Evolutionary conservation across 2,888 invertebrate species (phyloP).

Genomic region (Lasioglossum calceatum): DNA sequence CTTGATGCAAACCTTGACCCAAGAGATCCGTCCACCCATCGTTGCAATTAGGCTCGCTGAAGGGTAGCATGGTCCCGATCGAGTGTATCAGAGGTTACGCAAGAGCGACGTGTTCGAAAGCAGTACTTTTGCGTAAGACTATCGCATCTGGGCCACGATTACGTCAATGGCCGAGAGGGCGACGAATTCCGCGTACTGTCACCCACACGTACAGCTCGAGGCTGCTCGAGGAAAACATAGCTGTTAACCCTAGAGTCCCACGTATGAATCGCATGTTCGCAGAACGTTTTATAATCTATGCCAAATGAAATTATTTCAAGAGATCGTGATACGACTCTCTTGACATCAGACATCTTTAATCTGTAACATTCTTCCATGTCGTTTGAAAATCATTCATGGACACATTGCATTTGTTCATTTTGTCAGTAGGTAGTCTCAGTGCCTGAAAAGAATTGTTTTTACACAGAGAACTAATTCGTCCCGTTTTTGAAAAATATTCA

Average conservation of each 20-base stretch:
- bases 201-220: background rate
- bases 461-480: background rate
- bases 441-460: too few relatives aligned
- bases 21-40: background rate
- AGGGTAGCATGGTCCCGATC: background rate
- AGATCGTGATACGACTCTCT: background rate
- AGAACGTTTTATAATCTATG: background rate
- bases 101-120: background rate
- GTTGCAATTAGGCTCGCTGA: background rate
- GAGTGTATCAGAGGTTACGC: background rate
- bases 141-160: slow-evolving; percentile 63
- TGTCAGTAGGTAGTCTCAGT: too few relatives aligned
- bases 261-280: background rate
- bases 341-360: too few relatives aligned
- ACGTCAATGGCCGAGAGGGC: slow-evolving; percentile 56
- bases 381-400: too few relatives aligned
- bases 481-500: background rate
- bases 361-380: too few relatives aligned
- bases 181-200: slow-evolving; percentile 58
- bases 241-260: background rate
- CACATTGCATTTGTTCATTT: too few relatives aligned
- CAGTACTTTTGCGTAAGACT: slow-evolving; percentile 63
- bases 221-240: background rate
- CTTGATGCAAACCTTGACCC: background rate
- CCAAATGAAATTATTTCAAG: background rate